A percentile compares a stretch with the other conserved stretches of the same genome.
These are phyloP conservation scores for Acrossocheilus fasciatus DNA, from an alignment of 2,797 vertebrate species.

Conservation along the genomic window DNA sequence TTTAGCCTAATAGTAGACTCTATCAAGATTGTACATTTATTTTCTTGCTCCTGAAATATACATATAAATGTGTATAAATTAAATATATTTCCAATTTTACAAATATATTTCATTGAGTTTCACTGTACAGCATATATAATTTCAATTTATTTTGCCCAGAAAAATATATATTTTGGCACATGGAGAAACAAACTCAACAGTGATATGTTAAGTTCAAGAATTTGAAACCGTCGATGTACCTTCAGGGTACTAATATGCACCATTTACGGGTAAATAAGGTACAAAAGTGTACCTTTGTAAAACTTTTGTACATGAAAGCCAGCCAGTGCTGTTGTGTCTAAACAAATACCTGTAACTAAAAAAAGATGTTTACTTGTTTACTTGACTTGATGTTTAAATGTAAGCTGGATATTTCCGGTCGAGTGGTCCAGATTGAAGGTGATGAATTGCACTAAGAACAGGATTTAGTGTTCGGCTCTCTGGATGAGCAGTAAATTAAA, in stretches of 20 bases:
- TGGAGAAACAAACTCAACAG: not conserved
- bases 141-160: not conserved
- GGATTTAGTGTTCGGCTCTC: slow-evolving; percentile 5
- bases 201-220: not conserved
- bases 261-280: not conserved
- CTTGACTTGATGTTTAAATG: too few species aligned
- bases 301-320: not conserved
- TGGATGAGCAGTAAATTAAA: slow-evolving; percentile 30
- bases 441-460: not conserved
- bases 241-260: not conserved
- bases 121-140: not conserved
- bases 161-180: not conserved
- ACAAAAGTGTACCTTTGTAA: not conserved
- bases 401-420: not conserved
- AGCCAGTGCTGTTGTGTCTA: not conserved
- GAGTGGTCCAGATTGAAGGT: not conserved
- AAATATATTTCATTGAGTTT: not conserved
- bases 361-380: not conserved
- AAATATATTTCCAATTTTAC: not conserved
- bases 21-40: not conserved
- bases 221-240: not conserved
- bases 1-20: not conserved
- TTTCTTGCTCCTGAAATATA: not conserved
- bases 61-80: not conserved
- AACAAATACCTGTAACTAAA: not conserved